These are phyloP conservation scores for Ptychobarbus kaznakovi DNA, from an alignment of 2,797 vertebrate species.

Conservation along the genomic window DNA sequence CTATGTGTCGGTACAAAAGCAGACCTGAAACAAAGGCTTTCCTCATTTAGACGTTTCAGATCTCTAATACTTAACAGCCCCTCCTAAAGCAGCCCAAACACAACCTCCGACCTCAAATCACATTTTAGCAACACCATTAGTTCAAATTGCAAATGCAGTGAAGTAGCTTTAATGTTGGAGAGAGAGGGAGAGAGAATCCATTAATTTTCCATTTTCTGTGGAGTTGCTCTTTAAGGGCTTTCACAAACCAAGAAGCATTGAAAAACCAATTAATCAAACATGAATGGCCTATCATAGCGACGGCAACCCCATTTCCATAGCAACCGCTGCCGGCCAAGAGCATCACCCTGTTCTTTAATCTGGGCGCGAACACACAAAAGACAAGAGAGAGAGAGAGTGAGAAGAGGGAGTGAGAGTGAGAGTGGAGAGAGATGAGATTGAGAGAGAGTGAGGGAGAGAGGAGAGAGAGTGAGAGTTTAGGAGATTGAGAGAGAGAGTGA, in stretches of 20 bases:
- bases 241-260: constrained; percentile 82
- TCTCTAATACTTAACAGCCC: constrained; percentile 61
- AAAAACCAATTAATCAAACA: constrained; percentile 89
- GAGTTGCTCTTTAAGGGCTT: constrained; percentile 82
- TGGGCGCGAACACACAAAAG: constrained; percentile 76
- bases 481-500: no score
- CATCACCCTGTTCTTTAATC: constrained; percentile 79
- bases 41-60: constrained; percentile 12
- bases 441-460: no score
- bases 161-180: constrained; percentile 70
- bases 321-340: constrained; percentile 81
- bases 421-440: constrained; percentile 53
- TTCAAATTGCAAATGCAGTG: constrained; percentile 73
- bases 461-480: no score
- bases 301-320: constrained; percentile 82
- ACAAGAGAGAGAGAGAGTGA: constrained; percentile 69
- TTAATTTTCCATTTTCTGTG: constrained; percentile 81
- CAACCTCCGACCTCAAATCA: constrained; percentile 78
- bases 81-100: constrained; percentile 33
- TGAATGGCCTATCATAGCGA: constrained; percentile 85
- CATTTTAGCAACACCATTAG: constrained; percentile 77
- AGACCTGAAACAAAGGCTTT: constrained; percentile 36
- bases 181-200: constrained; percentile 74
- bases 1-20: constrained; percentile 65
- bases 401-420: constrained; percentile 6